A percentile compares a stretch with the other conserved stretches of the same genome.
phyloP scores from a whole-genome alignment of 2,888 invertebrate genomes.

The Conus canariensis region DNA sequence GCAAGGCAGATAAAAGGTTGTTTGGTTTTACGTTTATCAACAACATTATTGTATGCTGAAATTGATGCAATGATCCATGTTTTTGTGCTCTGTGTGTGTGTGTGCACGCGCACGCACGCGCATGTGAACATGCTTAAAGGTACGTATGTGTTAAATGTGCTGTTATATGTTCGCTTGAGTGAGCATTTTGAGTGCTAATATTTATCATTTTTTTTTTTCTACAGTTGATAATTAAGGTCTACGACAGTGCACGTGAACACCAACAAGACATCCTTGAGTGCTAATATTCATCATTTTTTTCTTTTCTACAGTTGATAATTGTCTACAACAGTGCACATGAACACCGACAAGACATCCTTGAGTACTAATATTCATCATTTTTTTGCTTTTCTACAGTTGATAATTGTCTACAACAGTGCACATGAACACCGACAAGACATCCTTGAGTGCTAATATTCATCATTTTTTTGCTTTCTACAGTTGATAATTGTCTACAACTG shows the following conservation, averaged over 20 bases:
- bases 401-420: no score
- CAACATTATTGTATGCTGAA: no score
- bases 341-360: no score
- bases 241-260: slow-evolving; percentile 47
- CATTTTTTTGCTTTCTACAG: no score
- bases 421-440: no score
- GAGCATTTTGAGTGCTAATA: neutral
- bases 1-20: no score
- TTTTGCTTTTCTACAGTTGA: no score
- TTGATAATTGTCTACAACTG: no score
- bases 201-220: neutral
- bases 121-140: neutral
- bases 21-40: neutral
- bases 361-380: no score
- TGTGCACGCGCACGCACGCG: slow-evolving; percentile 1
- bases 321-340: slow-evolving; percentile 50
- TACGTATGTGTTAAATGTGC: neutral
- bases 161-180: neutral
- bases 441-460: no score
- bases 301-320: slow-evolving; percentile 49
- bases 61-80: no score
- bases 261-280: neutral
- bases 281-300: neutral
- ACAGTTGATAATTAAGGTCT: slow-evolving; percentile 43
- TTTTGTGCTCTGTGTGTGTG: slow-evolving; percentile 13